These are phyloP conservation scores for Gymnocypris eckloni DNA, from an alignment of 2,797 vertebrate genomes.

Conservation along the genomic window DNA sequence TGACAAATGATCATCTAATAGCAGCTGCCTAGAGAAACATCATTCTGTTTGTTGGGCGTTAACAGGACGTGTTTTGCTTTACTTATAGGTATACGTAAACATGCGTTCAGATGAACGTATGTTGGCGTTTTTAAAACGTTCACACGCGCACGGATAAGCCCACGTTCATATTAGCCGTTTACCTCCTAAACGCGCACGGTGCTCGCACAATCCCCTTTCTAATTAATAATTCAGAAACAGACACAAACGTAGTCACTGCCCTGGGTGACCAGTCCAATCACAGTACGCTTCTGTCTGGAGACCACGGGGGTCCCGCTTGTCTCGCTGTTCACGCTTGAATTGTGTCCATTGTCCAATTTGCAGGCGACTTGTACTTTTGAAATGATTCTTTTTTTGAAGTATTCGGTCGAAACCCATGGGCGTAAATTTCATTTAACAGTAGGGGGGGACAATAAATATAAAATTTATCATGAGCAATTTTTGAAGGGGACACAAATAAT, in stretches of 20 bases:
- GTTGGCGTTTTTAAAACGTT: background rate
- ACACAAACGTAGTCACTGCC: conserved; percentile 11
- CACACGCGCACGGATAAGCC: background rate
- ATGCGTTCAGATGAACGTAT: background rate
- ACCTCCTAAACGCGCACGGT: background rate
- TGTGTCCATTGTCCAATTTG: background rate
- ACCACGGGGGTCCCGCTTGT: conserved; percentile 26
- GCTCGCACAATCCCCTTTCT: background rate
- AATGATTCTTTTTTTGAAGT: background rate
- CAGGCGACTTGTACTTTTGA: background rate
- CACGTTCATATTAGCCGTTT: no score
- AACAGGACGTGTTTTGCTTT: background rate
- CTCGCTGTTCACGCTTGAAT: conserved; percentile 55
- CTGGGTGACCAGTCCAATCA: conserved; percentile 30
- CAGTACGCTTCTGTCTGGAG: conserved; percentile 6
- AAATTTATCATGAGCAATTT: no score
- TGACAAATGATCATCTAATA: conserved; percentile 36
- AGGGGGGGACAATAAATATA: no score
- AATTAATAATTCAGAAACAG: conserved; percentile 27
- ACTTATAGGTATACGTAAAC: background rate
- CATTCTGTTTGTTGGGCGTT: background rate
- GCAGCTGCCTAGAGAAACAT: background rate
- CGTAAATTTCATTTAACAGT: no score
- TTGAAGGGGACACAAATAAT: no score
- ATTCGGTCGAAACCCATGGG: background rate